Base-by-base conservation (phyloP, 1,140 invertebrate species). In the Calliphora vicina region DNA sequence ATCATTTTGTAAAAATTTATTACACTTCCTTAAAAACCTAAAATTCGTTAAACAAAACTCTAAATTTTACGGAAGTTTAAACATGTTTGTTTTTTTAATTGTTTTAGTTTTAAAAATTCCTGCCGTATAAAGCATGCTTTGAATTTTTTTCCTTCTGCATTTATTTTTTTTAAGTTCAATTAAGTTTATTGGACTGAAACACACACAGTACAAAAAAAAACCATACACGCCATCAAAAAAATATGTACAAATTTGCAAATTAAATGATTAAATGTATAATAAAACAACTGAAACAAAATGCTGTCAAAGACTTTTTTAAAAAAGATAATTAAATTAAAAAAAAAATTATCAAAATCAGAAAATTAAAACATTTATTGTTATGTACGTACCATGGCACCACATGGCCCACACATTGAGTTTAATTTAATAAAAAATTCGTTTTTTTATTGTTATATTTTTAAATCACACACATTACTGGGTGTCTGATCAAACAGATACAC, bases 21-120 rank as follows among this genome's bases (percentile, higher is more conserved):
- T 57, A n/a, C 12, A 57, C 15, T 57, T 57, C 50, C 50, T 57
- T 57, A 17, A 57, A 57, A 57, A 57, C 13, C 15, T 6, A 5
- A 12, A n/a, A 13, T 13, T 13, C n/a, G n/a, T n/a, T 57, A 4
- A 57, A 15, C 45, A 57, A n/a, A 57, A 10, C 15, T 15, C 13
- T 57, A n/a, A 57, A 57, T 57, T 57, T 57, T 57, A 57, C 50
- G 45, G 25, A 26, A 82, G 57, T 29, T n/a, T 71, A 82, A 29
- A 72, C 23, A 29, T 2, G 35, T 35, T 35, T 35, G 0, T 35
- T 35, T 2, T 35, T 2, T 2, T 35, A 35, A 35, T 35, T 35
- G 29, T 8, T 35, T 35, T 35, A 8, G 6, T 35, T 35, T 6
- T 6, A 50, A 6, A 50, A 50, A 50, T 17, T 9, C 12, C 12